These are phyloP conservation scores for Eleginops maclovinus DNA, from an alignment of 2,113 vertebrate species.

Conservation along the genomic window DNA sequence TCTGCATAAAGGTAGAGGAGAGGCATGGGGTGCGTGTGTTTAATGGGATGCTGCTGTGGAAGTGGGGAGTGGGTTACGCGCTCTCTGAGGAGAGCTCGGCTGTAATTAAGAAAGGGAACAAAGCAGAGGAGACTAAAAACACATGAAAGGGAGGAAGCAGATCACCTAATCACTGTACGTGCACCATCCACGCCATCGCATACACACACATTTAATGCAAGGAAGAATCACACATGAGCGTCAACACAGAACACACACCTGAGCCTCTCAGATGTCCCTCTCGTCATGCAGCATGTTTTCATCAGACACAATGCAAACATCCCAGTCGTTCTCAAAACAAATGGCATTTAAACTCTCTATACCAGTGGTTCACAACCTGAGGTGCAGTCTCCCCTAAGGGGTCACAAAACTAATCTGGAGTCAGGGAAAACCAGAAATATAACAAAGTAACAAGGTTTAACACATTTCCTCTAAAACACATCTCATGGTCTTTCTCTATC, in stretches of 20 bases:
- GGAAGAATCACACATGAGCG: conserved; percentile 17
- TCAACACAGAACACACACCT: conserved; percentile 48
- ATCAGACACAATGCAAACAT: background rate
- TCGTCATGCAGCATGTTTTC: background rate
- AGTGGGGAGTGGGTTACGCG: conserved; percentile 67
- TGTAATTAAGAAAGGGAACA: conserved; percentile 86
- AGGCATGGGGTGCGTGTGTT: conserved; percentile 64
- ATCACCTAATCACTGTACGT: conserved; percentile 77
- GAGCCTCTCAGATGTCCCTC: conserved; percentile 39
- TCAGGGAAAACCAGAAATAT: background rate
- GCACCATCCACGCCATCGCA: conserved; percentile 11
- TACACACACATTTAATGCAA: conserved; percentile 24
- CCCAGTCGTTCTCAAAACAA: conserved; percentile 3
- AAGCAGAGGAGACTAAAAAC: conserved; percentile 81
- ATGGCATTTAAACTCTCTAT: background rate
- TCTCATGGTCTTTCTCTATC: background rate
- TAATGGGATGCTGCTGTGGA: conserved; percentile 81
- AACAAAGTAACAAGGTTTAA: too few species aligned
- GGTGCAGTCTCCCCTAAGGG: background rate
- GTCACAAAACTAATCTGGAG: background rate
- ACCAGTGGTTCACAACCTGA: background rate
- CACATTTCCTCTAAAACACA: background rate
- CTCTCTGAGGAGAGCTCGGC: conserved; percentile 82
- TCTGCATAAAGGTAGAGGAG: conserved; percentile 78
- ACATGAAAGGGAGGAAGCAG: conserved; percentile 77